These are phyloP conservation scores for Acanthis flammea DNA, from an alignment of 2,797 vertebrate genomes.

Conservation along the genomic window DNA sequence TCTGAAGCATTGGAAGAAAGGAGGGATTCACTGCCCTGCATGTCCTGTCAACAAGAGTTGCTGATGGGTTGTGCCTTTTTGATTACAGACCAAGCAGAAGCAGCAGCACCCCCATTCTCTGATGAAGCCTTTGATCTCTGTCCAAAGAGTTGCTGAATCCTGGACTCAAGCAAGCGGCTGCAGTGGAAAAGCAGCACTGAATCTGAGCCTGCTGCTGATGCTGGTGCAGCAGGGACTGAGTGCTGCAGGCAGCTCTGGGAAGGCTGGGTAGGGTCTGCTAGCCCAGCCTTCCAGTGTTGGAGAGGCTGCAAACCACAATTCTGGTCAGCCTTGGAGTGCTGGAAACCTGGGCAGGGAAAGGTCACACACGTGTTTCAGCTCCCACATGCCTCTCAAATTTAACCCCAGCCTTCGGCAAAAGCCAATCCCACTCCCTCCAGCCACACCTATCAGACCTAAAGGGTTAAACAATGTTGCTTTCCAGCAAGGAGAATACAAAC, in stretches of 20 bases:
- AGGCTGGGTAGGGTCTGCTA: background rate
- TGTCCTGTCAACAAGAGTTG: background rate
- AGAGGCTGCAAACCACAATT: background rate
- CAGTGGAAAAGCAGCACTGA: background rate
- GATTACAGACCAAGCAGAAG: background rate
- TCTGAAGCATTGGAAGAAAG: constrained; percentile 5
- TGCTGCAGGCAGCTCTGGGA: background rate
- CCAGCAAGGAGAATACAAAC: background rate
- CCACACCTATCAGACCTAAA: rapidly evolving
- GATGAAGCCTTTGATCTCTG: background rate
- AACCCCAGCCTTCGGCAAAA: background rate
- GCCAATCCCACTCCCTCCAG: background rate
- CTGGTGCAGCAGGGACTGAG: background rate
- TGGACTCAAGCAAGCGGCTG: background rate
- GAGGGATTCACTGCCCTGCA: background rate
- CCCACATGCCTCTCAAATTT: rapidly evolving
- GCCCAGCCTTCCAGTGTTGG: rapidly evolving
- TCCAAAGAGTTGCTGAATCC: background rate
- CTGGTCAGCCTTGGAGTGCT: background rate
- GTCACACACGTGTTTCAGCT: background rate
- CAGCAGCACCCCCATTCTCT: background rate
- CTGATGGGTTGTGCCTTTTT: background rate
- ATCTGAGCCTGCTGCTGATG: background rate
- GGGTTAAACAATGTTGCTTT: background rate
- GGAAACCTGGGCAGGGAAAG: background rate